Percentiles rank a stretch among this genome's conserved stretches.
phyloP scores from a whole-genome alignment of 2,113 vertebrate genomes.

The Addax nasomaculatus region DNA sequence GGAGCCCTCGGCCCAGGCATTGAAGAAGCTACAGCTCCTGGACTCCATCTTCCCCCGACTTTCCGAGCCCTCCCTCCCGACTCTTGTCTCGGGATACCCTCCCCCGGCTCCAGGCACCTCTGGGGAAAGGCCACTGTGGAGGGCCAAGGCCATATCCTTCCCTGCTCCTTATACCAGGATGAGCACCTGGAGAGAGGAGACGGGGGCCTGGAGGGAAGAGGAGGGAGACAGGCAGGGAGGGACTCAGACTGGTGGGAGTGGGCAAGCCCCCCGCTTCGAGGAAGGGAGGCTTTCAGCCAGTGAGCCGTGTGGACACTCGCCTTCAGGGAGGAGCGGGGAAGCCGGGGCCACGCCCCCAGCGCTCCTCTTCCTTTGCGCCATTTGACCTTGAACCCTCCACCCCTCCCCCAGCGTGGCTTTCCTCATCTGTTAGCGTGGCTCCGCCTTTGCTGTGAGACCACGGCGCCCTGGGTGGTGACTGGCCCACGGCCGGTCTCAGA shows the following conservation, averaged over 20 bases:
- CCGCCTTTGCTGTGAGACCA: background rate
- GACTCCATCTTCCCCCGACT: background rate
- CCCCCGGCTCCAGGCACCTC: background rate
- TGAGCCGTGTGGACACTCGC: background rate
- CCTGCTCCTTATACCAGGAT: background rate
- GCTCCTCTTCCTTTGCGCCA: background rate
- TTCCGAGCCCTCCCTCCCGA: background rate
- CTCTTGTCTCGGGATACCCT: background rate
- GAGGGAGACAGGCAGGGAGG: background rate
- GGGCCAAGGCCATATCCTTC: background rate
- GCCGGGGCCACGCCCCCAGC: accelerated
- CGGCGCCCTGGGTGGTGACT: background rate
- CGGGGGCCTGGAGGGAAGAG: background rate
- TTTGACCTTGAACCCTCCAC: too few species aligned
- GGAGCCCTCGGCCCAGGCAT: background rate
- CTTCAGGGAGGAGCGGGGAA: background rate
- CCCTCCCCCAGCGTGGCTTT: background rate
- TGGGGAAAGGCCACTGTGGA: background rate
- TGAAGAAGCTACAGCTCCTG: background rate
- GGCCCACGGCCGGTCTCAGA: accelerated
- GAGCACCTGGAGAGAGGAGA: too few species aligned
- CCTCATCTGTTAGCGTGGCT: background rate
- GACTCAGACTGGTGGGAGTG: background rate
- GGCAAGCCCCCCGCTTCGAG: background rate
- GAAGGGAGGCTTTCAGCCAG: background rate